Conservation (phyloP, 2,797 vertebrate genomes). For the Ctenosaura bakeri region DNA sequence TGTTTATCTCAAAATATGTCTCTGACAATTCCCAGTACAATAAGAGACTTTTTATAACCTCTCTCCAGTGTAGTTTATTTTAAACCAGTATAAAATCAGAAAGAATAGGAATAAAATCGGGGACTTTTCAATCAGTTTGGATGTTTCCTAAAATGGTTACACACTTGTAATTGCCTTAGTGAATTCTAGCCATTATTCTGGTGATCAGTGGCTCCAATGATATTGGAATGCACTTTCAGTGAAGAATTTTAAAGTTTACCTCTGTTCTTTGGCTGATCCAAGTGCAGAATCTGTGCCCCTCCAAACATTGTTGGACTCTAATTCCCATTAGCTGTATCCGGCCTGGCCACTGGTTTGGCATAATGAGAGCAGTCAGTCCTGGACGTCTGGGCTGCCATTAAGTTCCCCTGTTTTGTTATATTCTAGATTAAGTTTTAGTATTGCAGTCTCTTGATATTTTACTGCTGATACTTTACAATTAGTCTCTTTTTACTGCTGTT, state of each 20-base stretch:
- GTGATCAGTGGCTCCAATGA: neutral
- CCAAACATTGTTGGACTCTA: neutral
- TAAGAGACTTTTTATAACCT: too few relatives aligned
- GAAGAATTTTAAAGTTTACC: neutral
- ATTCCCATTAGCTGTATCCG: neutral
- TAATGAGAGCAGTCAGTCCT: neutral
- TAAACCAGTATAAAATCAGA: too few relatives aligned
- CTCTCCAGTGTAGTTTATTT: too few relatives aligned
- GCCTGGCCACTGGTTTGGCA: neutral
- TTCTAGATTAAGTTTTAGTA: neutral
- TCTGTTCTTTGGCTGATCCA: neutral
- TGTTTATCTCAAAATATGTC: too few relatives aligned
- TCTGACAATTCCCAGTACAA: too few relatives aligned
- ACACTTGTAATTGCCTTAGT: too few relatives aligned
- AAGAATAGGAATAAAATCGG: too few relatives aligned
- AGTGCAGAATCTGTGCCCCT: neutral
- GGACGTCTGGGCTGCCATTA: neutral
- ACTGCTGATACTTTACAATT: neutral
- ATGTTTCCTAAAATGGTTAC: too few relatives aligned
- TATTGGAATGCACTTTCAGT: neutral
- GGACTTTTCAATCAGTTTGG: too few relatives aligned
- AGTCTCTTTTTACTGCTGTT: neutral
- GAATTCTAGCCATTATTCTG: too few relatives aligned
- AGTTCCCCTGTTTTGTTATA: neutral
- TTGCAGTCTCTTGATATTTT: neutral